Evolutionary conservation across 2,797 vertebrate species (phyloP), one percentile per base, ranked within the genome.

Genomic region (Manis crassicaudata): DNA sequence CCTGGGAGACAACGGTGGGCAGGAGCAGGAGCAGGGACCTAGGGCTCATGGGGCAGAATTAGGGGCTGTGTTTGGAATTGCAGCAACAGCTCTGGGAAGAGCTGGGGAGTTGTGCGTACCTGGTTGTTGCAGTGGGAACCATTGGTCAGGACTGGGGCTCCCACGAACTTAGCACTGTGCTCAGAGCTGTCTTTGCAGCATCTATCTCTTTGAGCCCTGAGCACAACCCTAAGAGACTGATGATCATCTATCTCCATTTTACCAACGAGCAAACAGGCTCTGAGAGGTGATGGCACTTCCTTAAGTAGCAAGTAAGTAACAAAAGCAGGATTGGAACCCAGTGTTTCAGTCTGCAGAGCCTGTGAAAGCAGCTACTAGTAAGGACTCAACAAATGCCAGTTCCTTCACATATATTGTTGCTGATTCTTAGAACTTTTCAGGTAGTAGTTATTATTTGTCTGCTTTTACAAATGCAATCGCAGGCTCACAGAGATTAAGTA

Each of bases 201-300:
- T 43, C 37, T 54, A 18, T 43, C 37, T 54, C 63, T 13, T 11
- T 73, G 29, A 40, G 62, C 8, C 25, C n/a, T 77, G 4, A 27
- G 5, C 11, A 14, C 35, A 43, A 10, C n/a, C 80, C 16, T 40
- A 7, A 43, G 58, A 90, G 86, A n/a, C 25, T 60, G 86, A 60
- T 46, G 56, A 32, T 13, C 32, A 0, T 50, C 88, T 65, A 25
- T 54, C 56, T 77, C 37, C 37, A 4, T 35, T 87, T 68, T 77
- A 52, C 27, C n/a, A 73, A 70, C 67, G 62, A 77, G 80, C 32
- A 91, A 65, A 68, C 65, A 96, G 89, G 72, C 75, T 88, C 50
- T 70, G 27, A 70, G 60, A 82, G 13, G 43, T 54, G 52, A 68
- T 70, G 23, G 43, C 40, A 37, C 60, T 92, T 88, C 25, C n/a